Evolutionary conservation across 1,140 invertebrate species (phyloP), one percentile per base, ranked within the genome.

Genomic region (Caenorhabditis briggsae): DNA sequence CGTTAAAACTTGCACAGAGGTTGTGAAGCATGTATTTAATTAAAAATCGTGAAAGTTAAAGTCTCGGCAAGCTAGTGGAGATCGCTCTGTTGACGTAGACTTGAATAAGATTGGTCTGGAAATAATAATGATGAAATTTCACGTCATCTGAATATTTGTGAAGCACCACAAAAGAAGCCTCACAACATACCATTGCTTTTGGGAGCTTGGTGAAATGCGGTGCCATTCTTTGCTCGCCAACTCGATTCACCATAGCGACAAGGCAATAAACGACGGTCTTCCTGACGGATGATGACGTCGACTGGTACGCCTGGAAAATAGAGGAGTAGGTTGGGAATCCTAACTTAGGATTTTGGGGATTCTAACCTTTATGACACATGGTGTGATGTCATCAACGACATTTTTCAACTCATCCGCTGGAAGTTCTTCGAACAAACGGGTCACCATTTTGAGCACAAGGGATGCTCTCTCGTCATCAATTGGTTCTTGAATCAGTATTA

Each of bases 181-280:
- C n/a, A n/a, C 33, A 2, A 33, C 33, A 2, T 78, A 78, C 70
- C 70, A 78, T 50, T 78, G 70, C 70, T 50, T 78, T 78, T 0
- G 70, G 70, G 2, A 78, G 70, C 46, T 78, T 78, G 70, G 70
- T 78, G 46, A 78, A 78, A 78, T 78, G 70, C 46, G n/a, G 43
- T 50, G 70, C 46, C 70, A 78, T 78, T 23, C 70, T 50, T n/a
- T 78, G 70, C 70, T 78, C 70, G 5, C 70, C 70, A 23, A 78
- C 70, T 20, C 70, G 70, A 50, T 78, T 78, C 23, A 78, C 70
- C 70, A 78, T 78, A 8, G 70, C 70, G n/a, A 78, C 70, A 11
- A 78, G 70, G 50, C 70, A 78, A 50, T 78, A 78, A n/a, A 78
- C 70, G 46, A 78, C 70, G 70, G 70, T 78, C 70, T 78, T 78